Evolutionary conservation across 1,140 invertebrate genomes (phyloP).

Genomic region (Antheraea pernyi): DNA sequence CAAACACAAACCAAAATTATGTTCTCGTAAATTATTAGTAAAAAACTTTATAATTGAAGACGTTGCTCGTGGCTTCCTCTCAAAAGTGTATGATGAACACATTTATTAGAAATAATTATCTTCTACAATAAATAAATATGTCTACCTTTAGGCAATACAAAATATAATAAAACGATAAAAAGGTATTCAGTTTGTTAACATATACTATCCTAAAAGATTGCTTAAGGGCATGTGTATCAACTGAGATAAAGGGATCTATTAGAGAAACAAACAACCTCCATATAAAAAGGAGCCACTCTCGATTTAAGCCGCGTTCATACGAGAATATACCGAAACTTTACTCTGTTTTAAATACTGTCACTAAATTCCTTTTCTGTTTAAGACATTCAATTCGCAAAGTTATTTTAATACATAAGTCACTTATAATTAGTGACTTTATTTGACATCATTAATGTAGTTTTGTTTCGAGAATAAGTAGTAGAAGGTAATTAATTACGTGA

Average conservation of each 20-base stretch:
- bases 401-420: too few relatives aligned
- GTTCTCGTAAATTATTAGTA: too few relatives aligned
- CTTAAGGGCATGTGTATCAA: conserved; percentile 4
- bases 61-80: too few relatives aligned
- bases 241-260: conserved; percentile 1
- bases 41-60: too few relatives aligned
- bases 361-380: background rate
- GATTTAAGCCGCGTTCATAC: background rate
- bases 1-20: too few relatives aligned
- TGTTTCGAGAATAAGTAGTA: too few relatives aligned
- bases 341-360: background rate
- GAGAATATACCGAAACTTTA: background rate
- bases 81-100: too few relatives aligned
- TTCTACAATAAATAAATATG: background rate
- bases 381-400: background rate
- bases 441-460: too few relatives aligned
- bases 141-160: background rate
- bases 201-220: background rate
- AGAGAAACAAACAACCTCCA: conserved; percentile 2
- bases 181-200: background rate
- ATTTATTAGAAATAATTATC: background rate
- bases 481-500: too few relatives aligned
- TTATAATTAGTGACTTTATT: too few relatives aligned
- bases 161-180: background rate
- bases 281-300: background rate